These are phyloP conservation scores for Ophiodon elongatus DNA, from an alignment of 2,113 vertebrate genomes.

Conservation along the genomic window DNA sequence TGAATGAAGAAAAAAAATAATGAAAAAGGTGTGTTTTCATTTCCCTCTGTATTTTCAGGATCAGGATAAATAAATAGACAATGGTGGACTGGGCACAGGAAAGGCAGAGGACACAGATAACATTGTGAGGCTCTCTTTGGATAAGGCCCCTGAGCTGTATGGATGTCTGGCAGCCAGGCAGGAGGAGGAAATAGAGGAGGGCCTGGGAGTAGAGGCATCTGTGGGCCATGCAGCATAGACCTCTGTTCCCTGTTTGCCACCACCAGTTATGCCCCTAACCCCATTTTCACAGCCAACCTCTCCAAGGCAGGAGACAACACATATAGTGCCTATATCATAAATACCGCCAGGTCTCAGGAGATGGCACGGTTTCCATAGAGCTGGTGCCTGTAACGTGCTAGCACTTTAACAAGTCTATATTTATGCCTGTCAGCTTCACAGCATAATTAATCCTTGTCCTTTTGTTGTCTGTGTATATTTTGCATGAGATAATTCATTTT, in stretches of 20 bases:
- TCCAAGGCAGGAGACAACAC: constrained; percentile 35
- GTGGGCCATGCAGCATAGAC: constrained; percentile 27
- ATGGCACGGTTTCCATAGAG: constrained; percentile 30
- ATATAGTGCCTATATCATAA: constrained; percentile 55
- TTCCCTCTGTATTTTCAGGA: constrained; percentile 78
- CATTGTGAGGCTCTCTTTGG: constrained; percentile 45
- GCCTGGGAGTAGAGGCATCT: constrained; percentile 41
- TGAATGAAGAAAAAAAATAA: constrained; percentile 81
- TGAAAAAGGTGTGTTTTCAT: constrained; percentile 83
- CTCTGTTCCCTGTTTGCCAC: constrained; percentile 36
- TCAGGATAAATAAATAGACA: constrained; percentile 77
- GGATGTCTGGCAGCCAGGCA: constrained; percentile 36
- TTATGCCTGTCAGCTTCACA: constrained; percentile 27
- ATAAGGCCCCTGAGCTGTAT: constrained; percentile 39
- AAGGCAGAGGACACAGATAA: constrained; percentile 50
- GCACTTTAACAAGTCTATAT: constrained; percentile 37
- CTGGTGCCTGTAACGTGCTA: constrained; percentile 16
- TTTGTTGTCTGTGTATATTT: constrained; percentile 20
- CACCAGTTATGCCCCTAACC: constrained; percentile 19
- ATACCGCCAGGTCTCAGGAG: constrained; percentile 45
- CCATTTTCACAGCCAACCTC: constrained; percentile 35
- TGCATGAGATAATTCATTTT: constrained; percentile 19
- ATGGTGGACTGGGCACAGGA: constrained; percentile 55
- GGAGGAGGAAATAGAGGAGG: constrained; percentile 25
- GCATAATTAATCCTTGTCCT: constrained; percentile 18